Conservation (phyloP, 2,888 invertebrate genomes). For the Drosophila meridionalis region DNA sequence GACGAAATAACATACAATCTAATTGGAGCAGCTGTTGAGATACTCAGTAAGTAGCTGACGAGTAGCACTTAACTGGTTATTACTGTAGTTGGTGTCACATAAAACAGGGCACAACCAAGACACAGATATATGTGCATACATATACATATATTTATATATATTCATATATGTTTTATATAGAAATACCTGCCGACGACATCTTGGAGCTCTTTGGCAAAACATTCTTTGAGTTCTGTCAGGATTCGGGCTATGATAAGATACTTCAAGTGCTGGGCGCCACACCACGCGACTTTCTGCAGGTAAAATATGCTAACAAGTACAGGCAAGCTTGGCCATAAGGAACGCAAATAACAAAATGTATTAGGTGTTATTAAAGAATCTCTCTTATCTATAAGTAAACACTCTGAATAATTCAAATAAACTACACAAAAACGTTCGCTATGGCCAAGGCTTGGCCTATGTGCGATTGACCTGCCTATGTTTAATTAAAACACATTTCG, state of each 20-base stretch:
- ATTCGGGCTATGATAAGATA: slow-evolving; percentile 98
- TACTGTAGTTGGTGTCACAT: slow-evolving; percentile 20
- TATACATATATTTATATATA: background rate
- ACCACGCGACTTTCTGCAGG: slow-evolving; percentile 97
- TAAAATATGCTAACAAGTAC: slow-evolving; percentile 72
- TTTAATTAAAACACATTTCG: slow-evolving; percentile 69
- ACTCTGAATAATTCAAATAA: background rate
- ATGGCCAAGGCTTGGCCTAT: slow-evolving; percentile 6
- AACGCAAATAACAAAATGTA: background rate
- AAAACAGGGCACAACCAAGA: slow-evolving; percentile 9
- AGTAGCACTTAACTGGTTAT: slow-evolving; percentile 25
- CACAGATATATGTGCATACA: background rate
- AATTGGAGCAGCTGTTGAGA: slow-evolving; percentile 95
- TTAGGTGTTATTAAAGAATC: too few species aligned
- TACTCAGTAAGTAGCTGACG: slow-evolving; percentile 90
- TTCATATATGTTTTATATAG: slow-evolving; percentile 85
- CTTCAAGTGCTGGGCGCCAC: slow-evolving; percentile 97
- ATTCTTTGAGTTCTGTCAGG: slow-evolving; percentile 98
- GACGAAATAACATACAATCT: slow-evolving; percentile 97
- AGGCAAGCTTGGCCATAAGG: background rate
- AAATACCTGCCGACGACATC: slow-evolving; percentile 95
- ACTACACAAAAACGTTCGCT: background rate
- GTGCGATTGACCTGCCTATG: background rate
- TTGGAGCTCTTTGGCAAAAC: slow-evolving; percentile 96
- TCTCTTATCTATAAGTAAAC: too few species aligned